Conservation (phyloP, 2,113 vertebrate species). For the Oriolus oriolus region DNA sequence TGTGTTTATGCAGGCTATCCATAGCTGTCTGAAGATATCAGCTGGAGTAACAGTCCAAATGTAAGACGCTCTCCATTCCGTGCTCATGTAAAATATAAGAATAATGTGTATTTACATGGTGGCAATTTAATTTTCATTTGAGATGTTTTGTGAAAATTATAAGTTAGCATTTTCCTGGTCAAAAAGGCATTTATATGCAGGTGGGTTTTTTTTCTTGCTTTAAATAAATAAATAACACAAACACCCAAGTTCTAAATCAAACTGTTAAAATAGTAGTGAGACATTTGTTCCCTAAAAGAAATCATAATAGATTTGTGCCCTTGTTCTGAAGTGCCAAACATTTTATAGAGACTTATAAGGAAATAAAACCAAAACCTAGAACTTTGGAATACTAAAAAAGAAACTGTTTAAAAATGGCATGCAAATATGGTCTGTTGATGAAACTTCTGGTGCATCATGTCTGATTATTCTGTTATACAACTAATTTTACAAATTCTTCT, state of each 20-base stretch:
- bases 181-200: background rate
- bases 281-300: background rate
- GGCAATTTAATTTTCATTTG: background rate
- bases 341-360: background rate
- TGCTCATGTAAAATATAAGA: background rate
- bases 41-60: background rate
- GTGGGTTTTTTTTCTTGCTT: background rate
- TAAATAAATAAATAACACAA: background rate
- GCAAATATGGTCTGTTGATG: background rate
- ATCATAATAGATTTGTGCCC: background rate
- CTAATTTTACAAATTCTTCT: background rate
- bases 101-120: background rate
- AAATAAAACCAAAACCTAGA: background rate
- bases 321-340: background rate
- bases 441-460: background rate
- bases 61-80: background rate
- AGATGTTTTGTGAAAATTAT: background rate
- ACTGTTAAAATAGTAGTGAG: background rate
- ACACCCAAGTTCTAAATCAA: background rate
- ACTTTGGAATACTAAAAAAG: background rate
- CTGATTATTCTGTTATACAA: background rate
- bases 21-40: background rate
- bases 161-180: background rate
- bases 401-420: background rate
- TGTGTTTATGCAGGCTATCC: background rate